These are phyloP conservation scores for Aradophagus sp. DNA, from an alignment of 1,140 invertebrate genomes.

Conservation along the genomic window DNA sequence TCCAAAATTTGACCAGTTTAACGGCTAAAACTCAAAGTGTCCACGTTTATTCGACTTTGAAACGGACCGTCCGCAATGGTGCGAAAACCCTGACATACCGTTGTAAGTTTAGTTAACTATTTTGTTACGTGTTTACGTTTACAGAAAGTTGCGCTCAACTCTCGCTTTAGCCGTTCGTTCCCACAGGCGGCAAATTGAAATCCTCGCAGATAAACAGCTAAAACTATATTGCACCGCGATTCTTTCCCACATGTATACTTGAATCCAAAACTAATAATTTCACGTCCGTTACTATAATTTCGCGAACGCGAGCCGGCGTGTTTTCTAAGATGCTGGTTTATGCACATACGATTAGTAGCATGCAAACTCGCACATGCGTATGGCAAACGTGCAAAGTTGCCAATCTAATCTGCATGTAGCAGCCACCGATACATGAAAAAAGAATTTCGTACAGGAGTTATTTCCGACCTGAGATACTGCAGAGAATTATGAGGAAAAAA, in stretches of 20 bases:
- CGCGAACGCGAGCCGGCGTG: slow-evolving; percentile 40
- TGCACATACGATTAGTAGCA: slow-evolving; percentile 34
- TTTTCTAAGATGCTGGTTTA: slow-evolving; percentile 46
- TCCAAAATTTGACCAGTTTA: too few relatives aligned
- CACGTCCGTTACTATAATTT: slow-evolving; percentile 44
- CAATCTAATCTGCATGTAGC: slow-evolving; percentile 50
- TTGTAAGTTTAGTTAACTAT: slow-evolving; percentile 25
- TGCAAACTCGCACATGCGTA: slow-evolving; percentile 44
- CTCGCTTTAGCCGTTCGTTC: slow-evolving; percentile 31
- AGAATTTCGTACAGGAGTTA: too few relatives aligned
- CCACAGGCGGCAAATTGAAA: slow-evolving; percentile 42
- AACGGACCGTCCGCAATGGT: too few relatives aligned
- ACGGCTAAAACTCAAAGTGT: too few relatives aligned
- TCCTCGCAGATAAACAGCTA: slow-evolving; percentile 40
- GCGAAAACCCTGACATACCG: too few relatives aligned
- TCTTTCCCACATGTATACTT: slow-evolving; percentile 49
- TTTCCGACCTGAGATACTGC: too few relatives aligned
- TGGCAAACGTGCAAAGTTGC: slow-evolving; percentile 35
- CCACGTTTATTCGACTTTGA: too few relatives aligned
- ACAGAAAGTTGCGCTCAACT: slow-evolving; percentile 13
- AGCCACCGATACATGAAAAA: too few relatives aligned
- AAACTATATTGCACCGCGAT: slow-evolving; percentile 42
- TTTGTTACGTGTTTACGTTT: slow-evolving; percentile 33
- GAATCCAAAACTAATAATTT: slow-evolving; percentile 45
- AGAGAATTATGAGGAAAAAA: too few relatives aligned